These are phyloP conservation scores for Cephalopholis sonnerati DNA, from an alignment of 2,113 vertebrate genomes.

Conservation along the genomic window DNA sequence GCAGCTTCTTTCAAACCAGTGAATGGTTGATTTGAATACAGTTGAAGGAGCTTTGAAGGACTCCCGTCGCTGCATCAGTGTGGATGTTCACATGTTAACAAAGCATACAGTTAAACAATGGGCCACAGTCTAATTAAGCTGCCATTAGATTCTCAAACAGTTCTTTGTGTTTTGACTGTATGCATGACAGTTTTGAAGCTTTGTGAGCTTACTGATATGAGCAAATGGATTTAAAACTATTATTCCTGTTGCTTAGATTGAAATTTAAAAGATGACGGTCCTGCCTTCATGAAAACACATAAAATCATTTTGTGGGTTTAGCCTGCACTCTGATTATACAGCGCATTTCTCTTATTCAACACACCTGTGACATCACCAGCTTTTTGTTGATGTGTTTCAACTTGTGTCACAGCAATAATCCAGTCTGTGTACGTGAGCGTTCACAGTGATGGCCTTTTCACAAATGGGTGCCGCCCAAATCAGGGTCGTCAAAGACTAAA, in stretches of 20 bases:
- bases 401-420: slow-evolving; percentile 40
- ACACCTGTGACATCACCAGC: slow-evolving; percentile 36
- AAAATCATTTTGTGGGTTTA: slow-evolving; percentile 3
- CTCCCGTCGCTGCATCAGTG: slow-evolving; percentile 2
- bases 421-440: neutral
- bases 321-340: neutral
- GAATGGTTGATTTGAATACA: slow-evolving; percentile 56
- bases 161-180: slow-evolving; percentile 38
- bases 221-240: neutral
- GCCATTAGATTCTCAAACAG: slow-evolving; percentile 33
- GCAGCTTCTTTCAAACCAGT: neutral
- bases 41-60: neutral
- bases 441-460: slow-evolving; percentile 7
- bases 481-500: neutral
- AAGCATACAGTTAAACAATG: slow-evolving; percentile 47
- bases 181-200: slow-evolving; percentile 20
- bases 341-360: neutral
- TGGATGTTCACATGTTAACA: slow-evolving; percentile 39
- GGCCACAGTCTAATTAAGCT: neutral
- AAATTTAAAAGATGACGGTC: neutral
- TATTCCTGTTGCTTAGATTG: neutral
- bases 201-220: neutral
- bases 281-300: neutral
- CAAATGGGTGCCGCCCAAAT: slow-evolving; percentile 37
- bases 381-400: slow-evolving; percentile 34